Evolutionary conservation across 2,888 invertebrate species (phyloP), one percentile per base, ranked within the genome.

Genomic region (Anagyrus pseudococci): DNA sequence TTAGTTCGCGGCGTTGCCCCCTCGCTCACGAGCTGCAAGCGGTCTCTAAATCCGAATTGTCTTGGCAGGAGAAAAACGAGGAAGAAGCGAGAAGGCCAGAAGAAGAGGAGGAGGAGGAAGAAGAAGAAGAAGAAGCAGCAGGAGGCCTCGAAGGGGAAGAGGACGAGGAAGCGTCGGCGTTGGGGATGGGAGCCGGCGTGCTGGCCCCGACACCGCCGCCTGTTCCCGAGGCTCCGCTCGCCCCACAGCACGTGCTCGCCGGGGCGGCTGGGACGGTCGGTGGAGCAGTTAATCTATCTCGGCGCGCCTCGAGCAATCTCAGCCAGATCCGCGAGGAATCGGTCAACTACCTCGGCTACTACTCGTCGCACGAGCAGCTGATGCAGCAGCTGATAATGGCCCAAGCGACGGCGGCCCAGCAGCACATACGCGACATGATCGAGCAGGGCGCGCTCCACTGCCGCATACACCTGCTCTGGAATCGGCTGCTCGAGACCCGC

Each of bases 401-500:
- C 33, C 86, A 87, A 73, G 86, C 86, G 0, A 76, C 80, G 22
- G 82, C 82, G 2, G 86, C 86, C 0, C 83, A 84, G 49, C 81
- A 81, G 47, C 84, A 85, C 68, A 87, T 90, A 40, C 79, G 81
- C 22, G 82, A 83, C 26, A 87, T 90, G 84, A 86, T 90, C 3
- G 82, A 85, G 13, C 84, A 84, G 71, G 89, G 90, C 19, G 86
- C 86, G 73, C 82, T 87, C 15, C 87, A 89, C 73, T 90, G 90
- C 75, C 82, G 89, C 52, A 86, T 89, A 40, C 89, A 90, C 77
- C 79, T 86, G n/a, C 80, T 90, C 4, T 91, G 91, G 91, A 86
- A 88, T 69, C 85, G 88, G 72, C 80, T 91, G 58, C 78, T 88
- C n/a, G 83, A 83, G 64, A 84, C 83, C 54, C 76, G 77, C 41